Percentiles rank a stretch among this genome's conserved stretches.
Evolutionary conservation across 2,888 invertebrate genomes (phyloP).

Genomic region (Cheilosia vernalis): DNA sequence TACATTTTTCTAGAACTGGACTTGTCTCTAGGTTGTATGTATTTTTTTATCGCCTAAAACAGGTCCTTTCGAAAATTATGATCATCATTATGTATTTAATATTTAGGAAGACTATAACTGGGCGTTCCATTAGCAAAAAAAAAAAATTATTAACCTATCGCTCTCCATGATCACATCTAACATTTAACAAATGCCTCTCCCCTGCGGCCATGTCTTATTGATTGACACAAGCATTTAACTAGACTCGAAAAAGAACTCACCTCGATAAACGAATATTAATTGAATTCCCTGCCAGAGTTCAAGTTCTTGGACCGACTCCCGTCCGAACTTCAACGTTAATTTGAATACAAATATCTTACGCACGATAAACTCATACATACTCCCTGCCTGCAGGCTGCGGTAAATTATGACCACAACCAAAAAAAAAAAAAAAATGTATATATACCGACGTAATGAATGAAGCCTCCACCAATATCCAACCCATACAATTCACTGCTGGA

Average conservation of each 20-base stretch:
- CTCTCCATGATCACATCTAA: neutral
- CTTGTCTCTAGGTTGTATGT: no score
- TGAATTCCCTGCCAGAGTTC: slow-evolving; percentile 64
- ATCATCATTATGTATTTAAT: neutral
- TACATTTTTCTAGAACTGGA: no score
- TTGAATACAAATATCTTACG: slow-evolving; percentile 66
- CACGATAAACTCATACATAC: slow-evolving; percentile 55
- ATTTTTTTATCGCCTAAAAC: neutral
- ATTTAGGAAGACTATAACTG: neutral
- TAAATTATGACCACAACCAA: slow-evolving; percentile 57
- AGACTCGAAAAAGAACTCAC: slow-evolving; percentile 6
- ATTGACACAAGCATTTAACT: slow-evolving; percentile 34
- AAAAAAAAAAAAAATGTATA: slow-evolving; percentile 3
- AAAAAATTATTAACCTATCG: slow-evolving; percentile 3
- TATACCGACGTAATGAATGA: slow-evolving; percentile 48
- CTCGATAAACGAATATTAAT: slow-evolving; percentile 62
- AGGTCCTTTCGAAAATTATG: neutral
- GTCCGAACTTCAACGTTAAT: slow-evolving; percentile 32
- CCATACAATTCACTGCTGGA: slow-evolving; percentile 57
- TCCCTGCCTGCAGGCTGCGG: slow-evolving; percentile 47
- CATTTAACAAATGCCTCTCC: neutral
- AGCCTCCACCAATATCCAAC: slow-evolving; percentile 22
- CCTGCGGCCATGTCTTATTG: neutral
- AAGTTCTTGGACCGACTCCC: slow-evolving; percentile 36
- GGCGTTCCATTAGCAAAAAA: neutral